Conservation (phyloP, 2,797 vertebrate species). For the Rhadinocentrus ornatus region DNA sequence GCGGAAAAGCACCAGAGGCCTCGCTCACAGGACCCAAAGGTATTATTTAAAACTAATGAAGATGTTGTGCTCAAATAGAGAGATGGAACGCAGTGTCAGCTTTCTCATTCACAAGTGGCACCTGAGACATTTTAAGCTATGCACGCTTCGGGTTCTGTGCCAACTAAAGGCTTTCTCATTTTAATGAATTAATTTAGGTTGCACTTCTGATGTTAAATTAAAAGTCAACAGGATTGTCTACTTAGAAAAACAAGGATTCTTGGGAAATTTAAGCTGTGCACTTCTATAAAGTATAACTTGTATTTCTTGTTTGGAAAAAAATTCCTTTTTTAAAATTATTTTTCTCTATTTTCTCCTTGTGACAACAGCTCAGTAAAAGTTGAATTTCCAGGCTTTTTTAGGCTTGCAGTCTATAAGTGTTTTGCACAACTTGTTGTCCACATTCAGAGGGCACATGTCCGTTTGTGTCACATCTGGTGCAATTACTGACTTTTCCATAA, state of each 20-base stretch:
- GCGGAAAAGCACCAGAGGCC: slow-evolving; percentile 93
- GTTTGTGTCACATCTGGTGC: slow-evolving; percentile 45
- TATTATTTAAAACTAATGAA: slow-evolving; percentile 71
- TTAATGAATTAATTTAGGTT: slow-evolving; percentile 34
- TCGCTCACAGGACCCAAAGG: slow-evolving; percentile 98
- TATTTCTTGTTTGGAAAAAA: not conserved
- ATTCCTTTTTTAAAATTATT: not conserved
- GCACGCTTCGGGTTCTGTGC: slow-evolving; percentile 26
- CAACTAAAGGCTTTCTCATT: slow-evolving; percentile 29
- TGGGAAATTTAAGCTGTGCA: slow-evolving; percentile 15
- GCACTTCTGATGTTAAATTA: slow-evolving; percentile 27
- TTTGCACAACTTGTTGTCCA: slow-evolving; percentile 41
- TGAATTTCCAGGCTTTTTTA: slow-evolving; percentile 21
- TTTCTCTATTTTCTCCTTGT: not conserved
- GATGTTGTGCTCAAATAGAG: slow-evolving; percentile 41
- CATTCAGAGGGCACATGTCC: slow-evolving; percentile 41
- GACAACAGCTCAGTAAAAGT: slow-evolving; percentile 13
- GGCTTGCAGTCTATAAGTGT: slow-evolving; percentile 9
- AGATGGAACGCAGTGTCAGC: slow-evolving; percentile 41
- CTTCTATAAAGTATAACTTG: slow-evolving; percentile 13
- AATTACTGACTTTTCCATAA: slow-evolving; percentile 62
- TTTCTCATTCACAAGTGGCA: slow-evolving; percentile 39
- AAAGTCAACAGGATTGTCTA: slow-evolving; percentile 9
- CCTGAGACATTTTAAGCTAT: slow-evolving; percentile 45
- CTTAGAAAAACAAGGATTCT: slow-evolving; percentile 13